A percentile compares a stretch with the other conserved stretches of the same genome.
phyloP scores from a whole-genome alignment of 2,797 vertebrate genomes.

The Caiman crocodilus region DNA sequence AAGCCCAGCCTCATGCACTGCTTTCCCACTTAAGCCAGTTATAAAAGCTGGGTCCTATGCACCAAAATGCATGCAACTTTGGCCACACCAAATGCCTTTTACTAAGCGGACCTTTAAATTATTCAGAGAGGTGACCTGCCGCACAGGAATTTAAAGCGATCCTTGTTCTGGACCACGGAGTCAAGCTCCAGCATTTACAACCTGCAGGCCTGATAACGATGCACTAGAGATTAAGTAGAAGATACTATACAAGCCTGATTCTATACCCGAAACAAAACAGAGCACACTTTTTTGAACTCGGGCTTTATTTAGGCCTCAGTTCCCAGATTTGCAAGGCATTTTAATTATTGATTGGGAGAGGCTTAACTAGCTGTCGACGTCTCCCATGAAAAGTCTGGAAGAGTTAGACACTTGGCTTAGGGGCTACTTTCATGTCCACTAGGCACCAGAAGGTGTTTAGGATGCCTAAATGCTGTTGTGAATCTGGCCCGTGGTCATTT shows the following conservation, averaged over 20 bases:
- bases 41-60: background rate
- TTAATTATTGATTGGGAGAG: background rate
- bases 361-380: background rate
- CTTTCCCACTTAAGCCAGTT: background rate
- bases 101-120: background rate
- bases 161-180: background rate
- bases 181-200: background rate
- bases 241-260: background rate
- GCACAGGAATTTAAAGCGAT: background rate
- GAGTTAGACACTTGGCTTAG: background rate
- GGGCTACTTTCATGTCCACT: too few species aligned
- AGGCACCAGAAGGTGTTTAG: background rate
- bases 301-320: background rate
- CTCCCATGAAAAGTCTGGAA: background rate
- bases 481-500: background rate
- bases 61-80: background rate
- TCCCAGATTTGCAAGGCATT: background rate
- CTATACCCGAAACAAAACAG: background rate
- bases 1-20: rapidly evolving
- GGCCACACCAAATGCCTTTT: too few species aligned
- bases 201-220: too few species aligned
- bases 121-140: background rate
- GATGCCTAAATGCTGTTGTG: background rate
- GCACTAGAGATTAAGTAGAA: background rate
- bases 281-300: background rate